Percentiles rank a stretch among this genome's conserved stretches.
phyloP scores from a whole-genome alignment of 2,888 invertebrate genomes.

The Orthosia gothica region DNA sequence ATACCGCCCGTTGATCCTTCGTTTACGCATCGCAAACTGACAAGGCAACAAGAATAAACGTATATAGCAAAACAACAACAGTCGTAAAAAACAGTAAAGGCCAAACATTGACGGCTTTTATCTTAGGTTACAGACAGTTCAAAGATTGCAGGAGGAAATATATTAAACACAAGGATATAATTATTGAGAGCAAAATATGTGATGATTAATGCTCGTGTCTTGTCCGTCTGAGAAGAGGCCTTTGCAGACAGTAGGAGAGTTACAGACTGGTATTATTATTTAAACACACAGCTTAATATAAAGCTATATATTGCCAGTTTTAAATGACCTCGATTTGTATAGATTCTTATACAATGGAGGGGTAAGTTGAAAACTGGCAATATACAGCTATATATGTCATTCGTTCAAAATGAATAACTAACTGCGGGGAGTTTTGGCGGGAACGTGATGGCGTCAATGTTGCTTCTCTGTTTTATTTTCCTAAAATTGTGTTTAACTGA shows the following conservation, averaged over 20 bases:
- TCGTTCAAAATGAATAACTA: background rate
- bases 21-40: background rate
- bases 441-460: too few relatives aligned
- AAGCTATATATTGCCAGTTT: background rate
- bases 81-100: conserved; percentile 25
- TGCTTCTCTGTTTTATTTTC: too few relatives aligned
- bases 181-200: background rate
- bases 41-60: background rate
- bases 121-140: conserved; percentile 48
- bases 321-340: background rate
- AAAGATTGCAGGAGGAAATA: conserved; percentile 14
- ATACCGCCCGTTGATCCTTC: background rate
- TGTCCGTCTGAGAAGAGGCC: background rate
- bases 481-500: too few relatives aligned
- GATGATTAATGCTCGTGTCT: background rate
- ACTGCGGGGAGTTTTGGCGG: too few relatives aligned
- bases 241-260: background rate
- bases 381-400: background rate
- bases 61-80: conserved; percentile 26
- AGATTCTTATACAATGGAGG: background rate
- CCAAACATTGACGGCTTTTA: conserved; percentile 31
- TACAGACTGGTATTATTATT: background rate
- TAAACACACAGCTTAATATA: background rate
- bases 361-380: background rate
- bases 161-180: background rate